These are phyloP conservation scores for Carassius gibelio DNA, from an alignment of 2,113 vertebrate species.

Conservation along the genomic window DNA sequence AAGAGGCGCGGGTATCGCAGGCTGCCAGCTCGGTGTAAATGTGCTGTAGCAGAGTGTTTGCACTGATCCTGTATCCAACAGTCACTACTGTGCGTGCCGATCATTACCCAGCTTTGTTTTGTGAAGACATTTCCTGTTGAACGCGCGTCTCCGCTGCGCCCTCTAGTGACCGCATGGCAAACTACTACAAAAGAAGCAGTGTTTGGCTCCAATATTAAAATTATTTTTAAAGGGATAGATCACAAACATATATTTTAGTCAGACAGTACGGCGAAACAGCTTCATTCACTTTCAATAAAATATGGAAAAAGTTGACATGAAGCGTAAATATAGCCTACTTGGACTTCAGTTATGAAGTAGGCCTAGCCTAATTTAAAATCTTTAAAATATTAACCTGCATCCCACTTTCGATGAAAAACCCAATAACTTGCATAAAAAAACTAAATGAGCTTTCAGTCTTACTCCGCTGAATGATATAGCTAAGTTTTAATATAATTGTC, in stretches of 20 bases:
- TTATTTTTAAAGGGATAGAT: background rate
- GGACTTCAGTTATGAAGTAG: background rate
- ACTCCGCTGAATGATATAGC: too few relatives aligned
- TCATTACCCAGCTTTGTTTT: constrained; percentile 32
- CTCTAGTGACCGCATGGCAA: constrained; percentile 63
- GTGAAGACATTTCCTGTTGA: constrained; percentile 52
- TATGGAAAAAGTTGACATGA: background rate
- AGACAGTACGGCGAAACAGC: background rate
- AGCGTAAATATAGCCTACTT: background rate
- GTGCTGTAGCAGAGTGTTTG: constrained; percentile 46
- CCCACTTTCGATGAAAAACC: background rate
- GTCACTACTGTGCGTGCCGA: constrained; percentile 44
- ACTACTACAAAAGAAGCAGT: background rate
- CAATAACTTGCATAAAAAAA: background rate
- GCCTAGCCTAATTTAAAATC: background rate
- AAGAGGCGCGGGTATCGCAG: constrained; percentile 31
- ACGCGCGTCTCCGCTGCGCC: constrained; percentile 66
- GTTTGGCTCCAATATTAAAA: background rate
- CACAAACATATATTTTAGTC: background rate
- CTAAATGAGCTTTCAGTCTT: background rate
- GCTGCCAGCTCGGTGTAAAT: constrained; percentile 58
- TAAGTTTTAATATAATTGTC: background rate
- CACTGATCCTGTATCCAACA: constrained; percentile 22
- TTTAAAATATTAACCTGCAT: background rate
- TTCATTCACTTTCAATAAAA: background rate